These are phyloP conservation scores for Andricus quercusramuli DNA, from an alignment of 2,888 invertebrate species.

Conservation along the genomic window DNA sequence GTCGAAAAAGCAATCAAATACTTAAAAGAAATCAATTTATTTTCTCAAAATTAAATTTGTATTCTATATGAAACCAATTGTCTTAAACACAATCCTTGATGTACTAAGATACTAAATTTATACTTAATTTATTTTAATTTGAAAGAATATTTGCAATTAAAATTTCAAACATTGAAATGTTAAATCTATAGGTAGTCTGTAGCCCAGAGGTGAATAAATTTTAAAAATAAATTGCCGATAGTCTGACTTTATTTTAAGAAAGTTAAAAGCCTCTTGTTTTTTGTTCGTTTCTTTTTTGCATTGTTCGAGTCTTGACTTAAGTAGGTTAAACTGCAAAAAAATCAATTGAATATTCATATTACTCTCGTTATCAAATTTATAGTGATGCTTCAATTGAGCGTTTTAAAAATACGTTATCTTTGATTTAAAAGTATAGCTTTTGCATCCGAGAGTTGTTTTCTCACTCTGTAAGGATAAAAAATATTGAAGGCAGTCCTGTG, in stretches of 20 bases:
- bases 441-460: constrained; percentile 8
- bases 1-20: too few relatives aligned
- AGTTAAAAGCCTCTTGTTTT: not conserved
- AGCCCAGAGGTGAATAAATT: not conserved
- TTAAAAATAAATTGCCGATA: not conserved
- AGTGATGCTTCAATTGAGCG: too few relatives aligned
- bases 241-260: not conserved
- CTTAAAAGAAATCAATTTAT: too few relatives aligned
- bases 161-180: too few relatives aligned
- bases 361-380: not conserved
- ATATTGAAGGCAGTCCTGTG: not conserved
- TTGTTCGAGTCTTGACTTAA: not conserved
- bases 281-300: not conserved
- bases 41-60: too few relatives aligned
- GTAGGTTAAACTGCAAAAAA: too few relatives aligned
- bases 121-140: too few relatives aligned
- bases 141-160: too few relatives aligned
- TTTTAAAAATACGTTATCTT: constrained; percentile 1
- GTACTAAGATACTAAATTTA: too few relatives aligned
- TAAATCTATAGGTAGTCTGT: not conserved
- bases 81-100: too few relatives aligned
- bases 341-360: not conserved
- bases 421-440: not conserved
- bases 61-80: too few relatives aligned
- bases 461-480: constrained; percentile 6